Conservation (phyloP, 1,140 invertebrate species). For the Anthonomus grandis region DNA sequence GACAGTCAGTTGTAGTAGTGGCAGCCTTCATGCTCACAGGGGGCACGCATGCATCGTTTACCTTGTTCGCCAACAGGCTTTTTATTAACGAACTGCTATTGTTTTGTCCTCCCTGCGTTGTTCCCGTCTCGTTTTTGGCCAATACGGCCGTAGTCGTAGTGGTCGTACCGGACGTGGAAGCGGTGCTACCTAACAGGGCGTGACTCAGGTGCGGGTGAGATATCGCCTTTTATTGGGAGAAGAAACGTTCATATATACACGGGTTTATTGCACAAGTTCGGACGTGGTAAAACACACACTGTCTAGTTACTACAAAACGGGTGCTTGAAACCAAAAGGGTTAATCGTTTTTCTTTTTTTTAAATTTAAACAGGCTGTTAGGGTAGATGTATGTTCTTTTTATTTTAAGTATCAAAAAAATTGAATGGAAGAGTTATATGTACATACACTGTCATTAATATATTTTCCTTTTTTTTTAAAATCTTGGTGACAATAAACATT, state of each 20-base stretch:
- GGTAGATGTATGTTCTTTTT: too few species aligned
- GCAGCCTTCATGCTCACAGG: constrained; percentile 49
- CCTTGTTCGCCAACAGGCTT: constrained; percentile 81
- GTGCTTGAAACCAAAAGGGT: too few species aligned
- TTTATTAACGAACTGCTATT: constrained; percentile 71
- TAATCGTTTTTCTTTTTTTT: too few species aligned
- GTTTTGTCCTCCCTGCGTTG: constrained; percentile 37
- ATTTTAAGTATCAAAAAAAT: too few species aligned
- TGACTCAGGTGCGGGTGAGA: constrained; percentile 62
- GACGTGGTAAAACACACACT: neutral
- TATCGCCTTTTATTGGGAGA: constrained; percentile 53
- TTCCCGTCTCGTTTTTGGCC: constrained; percentile 22
- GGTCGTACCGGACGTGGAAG: constrained; percentile 47
- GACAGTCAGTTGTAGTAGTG: constrained; percentile 47
- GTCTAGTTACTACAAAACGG: neutral
- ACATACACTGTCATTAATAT: too few species aligned
- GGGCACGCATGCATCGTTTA: constrained; percentile 63
- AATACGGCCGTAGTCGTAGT: constrained; percentile 47
- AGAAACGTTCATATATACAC: neutral
- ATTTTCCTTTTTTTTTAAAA: too few species aligned
- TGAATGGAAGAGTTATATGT: too few species aligned
- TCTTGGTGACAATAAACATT: too few species aligned
- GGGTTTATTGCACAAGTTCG: neutral
- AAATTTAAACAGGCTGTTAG: too few species aligned
- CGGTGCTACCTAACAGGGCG: constrained; percentile 55